phyloP scores from a whole-genome alignment of 2,888 invertebrate species.

The Ochlodes sylvanus region DNA sequence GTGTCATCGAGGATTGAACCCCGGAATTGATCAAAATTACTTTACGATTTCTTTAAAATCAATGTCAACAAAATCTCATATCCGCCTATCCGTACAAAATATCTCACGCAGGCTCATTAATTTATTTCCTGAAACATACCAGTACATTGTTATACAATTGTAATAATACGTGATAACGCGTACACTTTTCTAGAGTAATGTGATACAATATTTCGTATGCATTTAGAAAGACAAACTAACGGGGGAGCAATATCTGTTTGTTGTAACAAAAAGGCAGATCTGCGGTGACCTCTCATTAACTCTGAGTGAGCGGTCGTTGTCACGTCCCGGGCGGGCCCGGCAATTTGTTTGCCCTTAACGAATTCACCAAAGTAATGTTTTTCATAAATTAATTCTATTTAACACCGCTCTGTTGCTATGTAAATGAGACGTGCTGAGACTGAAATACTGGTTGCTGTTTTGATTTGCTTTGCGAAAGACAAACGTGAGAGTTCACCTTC shows the following conservation, averaged over 20 bases:
- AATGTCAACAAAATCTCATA: no score
- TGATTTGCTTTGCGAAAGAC: slow-evolving; percentile 39
- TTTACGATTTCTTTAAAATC: no score
- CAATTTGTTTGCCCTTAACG: slow-evolving; percentile 71
- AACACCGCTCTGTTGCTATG: slow-evolving; percentile 56
- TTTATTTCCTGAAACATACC: no score
- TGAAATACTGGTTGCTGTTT: slow-evolving; percentile 33
- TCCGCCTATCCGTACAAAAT: no score
- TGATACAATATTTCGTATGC: slow-evolving; percentile 25
- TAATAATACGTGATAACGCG: not conserved
- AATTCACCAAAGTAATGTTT: slow-evolving; percentile 68
- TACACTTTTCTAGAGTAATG: not conserved
- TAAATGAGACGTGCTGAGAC: slow-evolving; percentile 49
- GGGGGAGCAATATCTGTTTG: slow-evolving; percentile 30
- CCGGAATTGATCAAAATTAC: no score
- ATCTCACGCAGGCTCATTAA: no score
- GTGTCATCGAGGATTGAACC: no score
- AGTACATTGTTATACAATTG: no score
- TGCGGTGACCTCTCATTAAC: slow-evolving; percentile 71
- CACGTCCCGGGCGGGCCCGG: slow-evolving; percentile 64
- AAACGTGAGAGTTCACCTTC: slow-evolving; percentile 37
- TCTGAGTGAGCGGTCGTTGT: slow-evolving; percentile 68
- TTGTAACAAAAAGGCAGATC: slow-evolving; percentile 45
- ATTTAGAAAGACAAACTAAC: slow-evolving; percentile 23
- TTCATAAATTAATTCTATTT: slow-evolving; percentile 72